Conservation (phyloP, 2,888 invertebrate species). For the Cosmia pyralina region DNA sequence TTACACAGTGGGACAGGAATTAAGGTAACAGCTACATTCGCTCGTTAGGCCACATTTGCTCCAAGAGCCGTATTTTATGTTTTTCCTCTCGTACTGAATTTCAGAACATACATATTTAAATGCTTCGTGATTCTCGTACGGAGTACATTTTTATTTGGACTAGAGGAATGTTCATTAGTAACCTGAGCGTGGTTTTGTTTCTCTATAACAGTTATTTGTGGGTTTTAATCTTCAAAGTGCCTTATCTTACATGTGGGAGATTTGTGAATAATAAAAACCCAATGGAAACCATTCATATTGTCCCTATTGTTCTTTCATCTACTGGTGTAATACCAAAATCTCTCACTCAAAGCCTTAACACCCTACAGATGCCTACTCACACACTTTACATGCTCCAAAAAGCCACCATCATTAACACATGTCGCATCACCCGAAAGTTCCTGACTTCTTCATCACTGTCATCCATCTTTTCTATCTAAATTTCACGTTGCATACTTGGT, state of each 20-base stretch:
- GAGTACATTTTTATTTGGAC: constrained; percentile 54
- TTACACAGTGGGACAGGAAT: constrained; percentile 44
- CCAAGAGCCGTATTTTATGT: constrained; percentile 54
- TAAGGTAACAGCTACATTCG: constrained; percentile 52
- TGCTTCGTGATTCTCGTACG: constrained; percentile 51
- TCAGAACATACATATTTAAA: constrained; percentile 58
- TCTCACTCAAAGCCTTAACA: no score
- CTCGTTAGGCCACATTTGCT: constrained; percentile 64
- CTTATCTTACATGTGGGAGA: constrained; percentile 9
- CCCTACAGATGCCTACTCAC: no score
- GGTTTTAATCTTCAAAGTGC: constrained; percentile 65
- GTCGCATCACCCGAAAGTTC: no score
- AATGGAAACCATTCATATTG: no score
- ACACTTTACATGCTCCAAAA: no score
- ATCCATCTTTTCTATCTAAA: no score
- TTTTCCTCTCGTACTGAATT: constrained; percentile 55
- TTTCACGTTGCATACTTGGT: no score
- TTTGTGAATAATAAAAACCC: no score
- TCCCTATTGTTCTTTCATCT: no score
- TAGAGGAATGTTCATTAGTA: constrained; percentile 63
- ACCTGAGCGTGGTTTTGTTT: constrained; percentile 34
- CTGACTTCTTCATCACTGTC: no score
- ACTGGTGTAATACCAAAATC: no score
- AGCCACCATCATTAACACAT: no score
- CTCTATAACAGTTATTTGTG: constrained; percentile 54